These are phyloP conservation scores for Recurvirostra avosetta DNA, from an alignment of 2,113 vertebrate species.

Conservation along the genomic window DNA sequence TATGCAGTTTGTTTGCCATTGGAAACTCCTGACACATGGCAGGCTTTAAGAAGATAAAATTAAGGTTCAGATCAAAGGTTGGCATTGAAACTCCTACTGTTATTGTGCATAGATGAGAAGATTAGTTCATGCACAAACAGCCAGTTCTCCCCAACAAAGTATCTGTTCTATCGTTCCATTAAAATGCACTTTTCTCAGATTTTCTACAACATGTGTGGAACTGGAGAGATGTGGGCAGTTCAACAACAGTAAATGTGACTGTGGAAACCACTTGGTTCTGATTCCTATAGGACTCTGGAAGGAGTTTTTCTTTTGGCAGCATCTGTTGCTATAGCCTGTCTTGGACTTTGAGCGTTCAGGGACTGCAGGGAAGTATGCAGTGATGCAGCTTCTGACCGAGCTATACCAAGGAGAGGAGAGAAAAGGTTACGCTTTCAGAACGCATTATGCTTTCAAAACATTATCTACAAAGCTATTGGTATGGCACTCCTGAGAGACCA, in stretches of 20 bases:
- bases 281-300: background rate
- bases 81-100: background rate
- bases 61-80: background rate
- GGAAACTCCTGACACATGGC: background rate
- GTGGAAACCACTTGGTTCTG: background rate
- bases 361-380: background rate
- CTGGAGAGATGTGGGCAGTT: background rate
- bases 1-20: background rate
- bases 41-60: background rate
- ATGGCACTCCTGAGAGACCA: background rate
- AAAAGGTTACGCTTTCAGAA: background rate
- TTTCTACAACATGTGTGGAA: background rate
- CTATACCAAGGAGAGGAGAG: background rate
- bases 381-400: background rate
- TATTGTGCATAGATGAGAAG: background rate
- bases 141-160: background rate
- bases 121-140: background rate
- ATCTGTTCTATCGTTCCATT: background rate
- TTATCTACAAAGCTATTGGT: background rate
- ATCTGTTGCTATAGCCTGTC: background rate
- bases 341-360: background rate
- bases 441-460: background rate
- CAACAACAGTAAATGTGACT: fast-evolving
- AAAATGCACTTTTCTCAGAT: background rate
- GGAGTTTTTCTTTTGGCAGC: background rate